phyloP scores from a whole-genome alignment of 2,113 vertebrate species.

The Danio rerio region DNA sequence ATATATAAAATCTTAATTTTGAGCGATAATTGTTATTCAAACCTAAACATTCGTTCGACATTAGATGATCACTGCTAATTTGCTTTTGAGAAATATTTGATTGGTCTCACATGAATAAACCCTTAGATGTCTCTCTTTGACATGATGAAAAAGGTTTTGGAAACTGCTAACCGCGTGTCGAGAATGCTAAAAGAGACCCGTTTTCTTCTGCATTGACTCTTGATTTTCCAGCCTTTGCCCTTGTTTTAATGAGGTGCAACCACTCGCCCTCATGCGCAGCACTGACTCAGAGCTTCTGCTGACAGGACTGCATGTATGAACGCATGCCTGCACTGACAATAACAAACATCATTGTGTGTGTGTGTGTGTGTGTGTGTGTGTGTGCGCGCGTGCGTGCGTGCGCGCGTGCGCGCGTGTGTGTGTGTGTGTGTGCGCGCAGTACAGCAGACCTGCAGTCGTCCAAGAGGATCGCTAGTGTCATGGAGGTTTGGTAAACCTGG shows the following conservation, averaged over 20 bases:
- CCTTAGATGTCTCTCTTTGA: constrained; percentile 11
- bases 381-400: too few species aligned
- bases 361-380: constrained; percentile 10
- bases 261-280: background rate
- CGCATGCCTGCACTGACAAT: constrained; percentile 2
- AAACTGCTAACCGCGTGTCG: constrained; percentile 38
- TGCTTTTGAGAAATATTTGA: constrained; percentile 36
- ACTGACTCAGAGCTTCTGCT: background rate
- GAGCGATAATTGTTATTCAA: too few species aligned
- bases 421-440: background rate
- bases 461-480: constrained; percentile 49
- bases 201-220: constrained; percentile 37
- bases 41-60: too few species aligned
- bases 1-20: too few species aligned
- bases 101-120: constrained; percentile 32
- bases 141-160: background rate
- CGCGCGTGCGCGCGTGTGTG: too few species aligned
- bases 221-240: constrained; percentile 25
- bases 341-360: constrained; percentile 21
- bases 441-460: constrained; percentile 1
- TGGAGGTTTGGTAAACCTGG: constrained; percentile 69
- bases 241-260: constrained; percentile 44
- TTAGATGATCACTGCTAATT: background rate
- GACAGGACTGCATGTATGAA: background rate
- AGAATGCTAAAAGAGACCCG: constrained; percentile 29